These are phyloP conservation scores for Drosophila lutescens DNA, from an alignment of 2,888 invertebrate genomes.

Conservation along the genomic window DNA sequence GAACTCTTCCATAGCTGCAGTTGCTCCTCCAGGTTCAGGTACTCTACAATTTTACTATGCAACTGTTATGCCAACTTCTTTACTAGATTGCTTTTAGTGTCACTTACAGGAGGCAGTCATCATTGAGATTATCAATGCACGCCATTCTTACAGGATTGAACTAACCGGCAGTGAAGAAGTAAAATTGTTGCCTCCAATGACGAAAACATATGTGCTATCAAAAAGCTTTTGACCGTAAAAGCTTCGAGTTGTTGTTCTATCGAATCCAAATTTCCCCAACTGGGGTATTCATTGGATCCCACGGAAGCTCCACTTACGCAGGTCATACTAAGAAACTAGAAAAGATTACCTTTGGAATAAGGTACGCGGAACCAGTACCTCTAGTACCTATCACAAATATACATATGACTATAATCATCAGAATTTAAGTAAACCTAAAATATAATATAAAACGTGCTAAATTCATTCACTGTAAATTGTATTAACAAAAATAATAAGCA, in stretches of 20 bases:
- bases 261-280: not conserved
- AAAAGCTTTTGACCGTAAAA: constrained; percentile 5
- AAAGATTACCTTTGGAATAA: no score
- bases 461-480: not conserved
- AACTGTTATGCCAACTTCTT: not conserved
- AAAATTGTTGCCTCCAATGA: constrained; percentile 1
- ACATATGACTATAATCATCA: no score
- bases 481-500: not conserved
- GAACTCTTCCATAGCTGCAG: constrained; percentile 33
- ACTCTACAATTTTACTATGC: constrained; percentile 34
- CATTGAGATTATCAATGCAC: constrained; percentile 22
- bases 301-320: not conserved
- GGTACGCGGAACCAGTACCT: no score
- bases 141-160: constrained; percentile 4
- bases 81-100: accelerated
- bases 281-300: not conserved
- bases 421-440: no score
- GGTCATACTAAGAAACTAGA: not conserved
- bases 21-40: constrained; percentile 28
- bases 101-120: constrained; percentile 42
- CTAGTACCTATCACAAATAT: no score
- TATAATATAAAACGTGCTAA: no score
- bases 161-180: not conserved
- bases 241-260: not conserved
- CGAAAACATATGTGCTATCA: constrained; percentile 13